Base-by-base conservation (phyloP, 2,113 vertebrate species). In the Formicarius rufipectus region DNA sequence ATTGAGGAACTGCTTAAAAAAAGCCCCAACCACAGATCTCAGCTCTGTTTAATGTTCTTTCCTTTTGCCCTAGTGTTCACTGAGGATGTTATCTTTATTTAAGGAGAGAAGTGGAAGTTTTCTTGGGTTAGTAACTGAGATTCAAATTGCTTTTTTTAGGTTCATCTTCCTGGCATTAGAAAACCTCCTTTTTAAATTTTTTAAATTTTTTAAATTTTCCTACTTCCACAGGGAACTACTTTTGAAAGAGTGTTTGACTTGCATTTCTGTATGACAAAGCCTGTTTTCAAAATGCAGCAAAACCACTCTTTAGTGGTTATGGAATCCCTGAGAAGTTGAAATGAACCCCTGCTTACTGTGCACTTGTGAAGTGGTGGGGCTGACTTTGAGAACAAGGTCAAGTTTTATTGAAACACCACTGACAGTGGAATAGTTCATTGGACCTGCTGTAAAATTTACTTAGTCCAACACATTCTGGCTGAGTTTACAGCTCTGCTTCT, bases 391-490 rank as follows among this genome's bases (percentile, higher is more conserved):
- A 45, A 10, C 28, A 12, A 24, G 7, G 20, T 58, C 40, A 66
- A 75, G 4, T 84, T 84, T 52, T 44, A 73, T 71, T 87, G 78
- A 22, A 89, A 24, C 13, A 31, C 75, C 9, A 15, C 40, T 62
- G 27, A 8, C 24, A 31, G 35, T n/a, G 10, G 9, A 71, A 42
- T 20, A 50, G 11, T 33, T 3, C 22, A 0, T 17, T 56, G 33
- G 28, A 22, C 4, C 37, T 55, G 12, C 30, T 86, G 22, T 69
- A 37, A 40, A 15, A 59, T 79, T 79, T 44, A 9, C 14, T 37
- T 33, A 7, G 8, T 40, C 1, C 2, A 77, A 3, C 15, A 15
- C 2, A 0, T 64, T 63, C 28, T 80, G 20, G 12, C 42, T 40
- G 14, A 37, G 27, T 79, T 84, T 28, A 37, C 23, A 35, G 47